These are phyloP conservation scores for Hydractinia symbiolongicarpus DNA, from an alignment of 30 jellyfish, hydroid and myxozoan species.

Conservation along the genomic window DNA sequence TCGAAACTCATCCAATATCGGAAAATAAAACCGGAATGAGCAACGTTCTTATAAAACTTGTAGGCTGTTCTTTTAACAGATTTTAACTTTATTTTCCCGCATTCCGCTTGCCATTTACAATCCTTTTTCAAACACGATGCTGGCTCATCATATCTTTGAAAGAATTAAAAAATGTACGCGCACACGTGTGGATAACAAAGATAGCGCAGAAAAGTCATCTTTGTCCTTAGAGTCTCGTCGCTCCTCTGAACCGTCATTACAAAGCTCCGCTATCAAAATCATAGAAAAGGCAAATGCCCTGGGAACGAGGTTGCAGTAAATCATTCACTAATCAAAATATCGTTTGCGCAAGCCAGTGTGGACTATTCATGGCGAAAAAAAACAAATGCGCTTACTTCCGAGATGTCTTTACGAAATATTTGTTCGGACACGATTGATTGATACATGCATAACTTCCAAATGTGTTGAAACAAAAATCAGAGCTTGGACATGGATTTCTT, in stretches of 20 bases:
- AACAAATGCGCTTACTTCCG: slow-evolving; percentile 2
- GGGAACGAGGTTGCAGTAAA: too few relatives aligned
- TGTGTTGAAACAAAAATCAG: slow-evolving; percentile 22
- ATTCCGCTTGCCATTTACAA: slow-evolving; percentile 17
- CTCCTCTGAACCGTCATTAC: too few relatives aligned
- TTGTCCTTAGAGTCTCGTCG: too few relatives aligned
- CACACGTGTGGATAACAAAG: neutral
- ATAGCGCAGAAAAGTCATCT: too few relatives aligned
- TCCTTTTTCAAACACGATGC: slow-evolving; percentile 1
- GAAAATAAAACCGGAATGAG: neutral
- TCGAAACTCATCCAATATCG: slow-evolving; percentile 21
- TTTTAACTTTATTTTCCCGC: neutral
- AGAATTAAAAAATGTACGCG: neutral
- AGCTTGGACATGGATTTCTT: slow-evolving; percentile 7
- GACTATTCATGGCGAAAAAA: neutral
- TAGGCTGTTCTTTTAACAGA: slow-evolving; percentile 24
- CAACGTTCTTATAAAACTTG: slow-evolving; percentile 8
- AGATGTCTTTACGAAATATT: neutral
- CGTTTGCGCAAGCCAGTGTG: neutral
- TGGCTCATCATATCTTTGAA: slow-evolving; percentile 8
- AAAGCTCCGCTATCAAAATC: too few relatives aligned
- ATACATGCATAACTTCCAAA: slow-evolving; percentile 30
- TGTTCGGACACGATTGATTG: slow-evolving; percentile 24
- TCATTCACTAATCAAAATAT: too few relatives aligned
- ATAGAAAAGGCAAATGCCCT: too few relatives aligned